phyloP scores from a whole-genome alignment of 2,888 invertebrate species.

The Perizoma affinitatum region DNA sequence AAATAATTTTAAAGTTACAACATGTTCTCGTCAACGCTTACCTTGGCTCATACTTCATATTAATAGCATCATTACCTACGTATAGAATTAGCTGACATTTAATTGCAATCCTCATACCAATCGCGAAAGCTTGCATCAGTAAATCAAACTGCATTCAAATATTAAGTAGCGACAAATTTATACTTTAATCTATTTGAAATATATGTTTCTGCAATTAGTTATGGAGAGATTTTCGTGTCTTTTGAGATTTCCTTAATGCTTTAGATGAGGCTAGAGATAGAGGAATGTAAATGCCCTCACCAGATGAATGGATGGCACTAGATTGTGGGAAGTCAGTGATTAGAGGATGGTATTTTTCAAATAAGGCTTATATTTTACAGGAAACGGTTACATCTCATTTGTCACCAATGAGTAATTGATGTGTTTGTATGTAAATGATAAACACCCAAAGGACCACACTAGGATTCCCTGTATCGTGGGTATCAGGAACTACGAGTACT shows the following conservation, averaged over 20 bases:
- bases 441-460: too few species aligned
- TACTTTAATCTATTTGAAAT: constrained; percentile 33
- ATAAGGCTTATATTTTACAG: too few species aligned
- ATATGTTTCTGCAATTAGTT: constrained; percentile 22
- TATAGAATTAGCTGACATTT: constrained; percentile 54
- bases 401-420: too few species aligned
- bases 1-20: constrained; percentile 28
- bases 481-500: too few species aligned
- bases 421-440: too few species aligned
- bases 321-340: too few species aligned
- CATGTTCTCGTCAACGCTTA: constrained; percentile 31
- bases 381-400: too few species aligned
- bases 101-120: constrained; percentile 35
- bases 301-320: too few species aligned
- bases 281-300: background rate
- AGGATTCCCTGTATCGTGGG: too few species aligned
- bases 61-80: constrained; percentile 45
- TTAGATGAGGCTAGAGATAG: background rate
- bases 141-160: constrained; percentile 43
- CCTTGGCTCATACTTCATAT: constrained; percentile 49
- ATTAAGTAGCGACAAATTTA: constrained; percentile 35
- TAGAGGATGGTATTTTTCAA: too few species aligned
- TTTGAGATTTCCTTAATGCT: background rate
- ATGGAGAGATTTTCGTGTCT: constrained; percentile 19
- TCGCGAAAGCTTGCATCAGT: constrained; percentile 34